These are phyloP conservation scores for Achatina immaculata DNA, from an alignment of 1,140 invertebrate genomes.

Conservation along the genomic window DNA sequence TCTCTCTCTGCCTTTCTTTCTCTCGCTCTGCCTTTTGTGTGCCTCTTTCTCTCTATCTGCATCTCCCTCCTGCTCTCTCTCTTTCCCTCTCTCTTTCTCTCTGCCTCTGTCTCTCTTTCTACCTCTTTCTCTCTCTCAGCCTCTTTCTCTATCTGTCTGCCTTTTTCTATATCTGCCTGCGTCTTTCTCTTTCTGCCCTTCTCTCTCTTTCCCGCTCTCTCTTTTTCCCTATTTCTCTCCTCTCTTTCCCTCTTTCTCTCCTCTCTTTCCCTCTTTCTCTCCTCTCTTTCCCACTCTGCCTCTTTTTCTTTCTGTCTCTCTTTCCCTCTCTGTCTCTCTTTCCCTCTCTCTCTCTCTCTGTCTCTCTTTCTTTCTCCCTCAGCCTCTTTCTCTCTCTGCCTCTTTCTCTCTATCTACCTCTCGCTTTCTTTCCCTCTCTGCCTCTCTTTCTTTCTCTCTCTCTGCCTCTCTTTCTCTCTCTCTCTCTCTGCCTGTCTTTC, in stretches of 20 bases:
- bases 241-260: neutral
- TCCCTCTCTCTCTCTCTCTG: neutral
- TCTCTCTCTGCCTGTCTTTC: no score
- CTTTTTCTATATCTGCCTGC: no score
- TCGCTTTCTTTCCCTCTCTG: no score
- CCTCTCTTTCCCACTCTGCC: neutral
- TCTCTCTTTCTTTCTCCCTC: conserved; percentile 4
- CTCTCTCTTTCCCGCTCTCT: neutral
- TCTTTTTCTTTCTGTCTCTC: neutral
- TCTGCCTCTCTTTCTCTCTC: no score
- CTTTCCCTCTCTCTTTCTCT: no score
- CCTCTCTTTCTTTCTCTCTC: no score
- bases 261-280: neutral
- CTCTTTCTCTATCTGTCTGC: no score
- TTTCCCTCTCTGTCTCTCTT: conserved; percentile 2
- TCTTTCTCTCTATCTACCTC: no score
- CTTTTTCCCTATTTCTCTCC: conserved; percentile 2
- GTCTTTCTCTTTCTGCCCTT: neutral
- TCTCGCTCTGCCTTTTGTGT: neutral
- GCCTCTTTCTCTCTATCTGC: neutral
- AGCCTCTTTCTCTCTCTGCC: neutral
- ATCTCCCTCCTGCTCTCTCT: no score
- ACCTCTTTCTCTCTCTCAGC: no score
- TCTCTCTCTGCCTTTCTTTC: neutral
- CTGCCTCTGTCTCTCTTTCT: no score